Evolutionary conservation across 2,113 vertebrate species (phyloP).

Genomic region (Gambusia affinis): DNA sequence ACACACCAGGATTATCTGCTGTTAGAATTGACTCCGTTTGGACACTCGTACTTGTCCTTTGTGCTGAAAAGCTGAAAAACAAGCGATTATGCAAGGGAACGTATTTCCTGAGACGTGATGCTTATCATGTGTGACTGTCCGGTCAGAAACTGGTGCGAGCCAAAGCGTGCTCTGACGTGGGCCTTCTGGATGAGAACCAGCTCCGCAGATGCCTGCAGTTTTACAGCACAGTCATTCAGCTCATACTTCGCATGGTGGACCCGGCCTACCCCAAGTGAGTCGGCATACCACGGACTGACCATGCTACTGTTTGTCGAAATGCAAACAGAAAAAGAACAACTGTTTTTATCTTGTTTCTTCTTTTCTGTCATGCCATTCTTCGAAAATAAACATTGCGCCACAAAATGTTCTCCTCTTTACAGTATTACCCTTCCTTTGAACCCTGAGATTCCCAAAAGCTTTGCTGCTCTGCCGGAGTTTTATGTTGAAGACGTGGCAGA

Average conservation of each 20-base stretch:
- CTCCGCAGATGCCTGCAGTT: slow-evolving; percentile 96
- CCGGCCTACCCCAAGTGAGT: slow-evolving; percentile 95
- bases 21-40: not conserved
- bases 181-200: slow-evolving; percentile 95
- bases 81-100: not conserved
- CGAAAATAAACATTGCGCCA: not conserved
- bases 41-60: not conserved
- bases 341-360: not conserved
- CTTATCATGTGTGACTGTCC: slow-evolving; percentile 47
- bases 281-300: not conserved
- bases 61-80: slow-evolving; percentile 11
- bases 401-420: slow-evolving; percentile 22
- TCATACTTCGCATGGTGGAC: slow-evolving; percentile 94
- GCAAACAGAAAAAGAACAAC: not conserved
- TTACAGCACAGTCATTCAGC: slow-evolving; percentile 97
- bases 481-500: slow-evolving; percentile 99
- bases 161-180: slow-evolving; percentile 96
- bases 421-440: slow-evolving; percentile 93
- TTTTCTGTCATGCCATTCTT: not conserved
- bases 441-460: slow-evolving; percentile 94
- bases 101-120: slow-evolving; percentile 36
- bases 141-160: slow-evolving; percentile 96
- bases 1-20: not conserved
- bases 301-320: not conserved
- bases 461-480: slow-evolving; percentile 97